Base-by-base conservation (phyloP, 2,888 invertebrate species). In the Standfussiana lucernea region DNA sequence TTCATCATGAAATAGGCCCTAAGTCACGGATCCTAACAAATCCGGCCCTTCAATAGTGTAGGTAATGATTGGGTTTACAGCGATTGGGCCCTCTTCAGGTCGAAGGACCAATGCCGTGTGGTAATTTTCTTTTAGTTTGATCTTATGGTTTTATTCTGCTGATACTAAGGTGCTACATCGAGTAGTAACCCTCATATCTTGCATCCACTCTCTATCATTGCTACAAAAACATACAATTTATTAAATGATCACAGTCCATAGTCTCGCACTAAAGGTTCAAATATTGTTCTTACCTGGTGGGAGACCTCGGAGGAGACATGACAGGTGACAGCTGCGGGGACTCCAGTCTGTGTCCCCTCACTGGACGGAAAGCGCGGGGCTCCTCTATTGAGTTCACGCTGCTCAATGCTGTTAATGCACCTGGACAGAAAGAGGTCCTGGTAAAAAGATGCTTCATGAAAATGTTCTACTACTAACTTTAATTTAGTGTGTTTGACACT, bases 361-460 rank as follows among this genome's bases (percentile, higher is more conserved):
- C 96, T 1, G 96, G 96, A 0, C 96, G 93, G 89, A 96, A 96
- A 0, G 96, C 96, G 0, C 96, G 93, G 0, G 96, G 96, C 83
- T 96, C 96, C 32, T 96, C 96, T 78, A 96, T 90, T 0, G 95
- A 92, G 8, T 95, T 90, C 13, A 96, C 96, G 7, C 94, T 91
- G 81, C 96, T 95, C 24, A 96, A 82, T 3, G 96, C 96, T 45
- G 96, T 95, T 72, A 96, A 86, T 0, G 96, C 96, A 73, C 96
- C 96, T 96, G 73, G 5, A 77, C 32, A 59, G n/a, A 74, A n/a
- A 0, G 71, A 15, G 0, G 2, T 67, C 15, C 1, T 35, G 13
- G 11, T 76, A 21, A 59, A 65, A n/a, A 53, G 15, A 28, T 4
- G 66, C 53, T 65, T 21, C 2, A n/a, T 18, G 11, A 37, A 11